phyloP scores from a whole-genome alignment of 1,140 invertebrate genomes.

The Hesperophylax magnus region DNA sequence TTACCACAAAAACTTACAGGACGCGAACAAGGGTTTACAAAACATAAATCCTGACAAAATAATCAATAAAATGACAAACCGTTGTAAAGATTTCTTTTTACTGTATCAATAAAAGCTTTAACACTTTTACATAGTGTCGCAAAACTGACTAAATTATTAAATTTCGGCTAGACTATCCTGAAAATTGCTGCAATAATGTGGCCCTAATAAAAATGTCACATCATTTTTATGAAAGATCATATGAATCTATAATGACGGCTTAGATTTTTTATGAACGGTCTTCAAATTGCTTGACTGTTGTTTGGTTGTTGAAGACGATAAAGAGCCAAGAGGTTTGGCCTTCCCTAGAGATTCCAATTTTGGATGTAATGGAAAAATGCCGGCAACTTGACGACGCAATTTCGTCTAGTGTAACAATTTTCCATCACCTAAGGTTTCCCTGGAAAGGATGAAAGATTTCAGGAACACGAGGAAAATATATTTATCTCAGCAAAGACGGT shows the following conservation, averaged over 20 bases:
- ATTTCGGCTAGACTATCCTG: not conserved
- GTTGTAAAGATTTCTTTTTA: not conserved
- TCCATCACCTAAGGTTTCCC: constrained; percentile 15
- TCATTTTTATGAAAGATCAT: too few species aligned
- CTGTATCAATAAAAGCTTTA: not conserved
- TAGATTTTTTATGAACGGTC: too few species aligned
- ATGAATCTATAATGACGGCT: too few species aligned
- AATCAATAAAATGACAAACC: too few species aligned
- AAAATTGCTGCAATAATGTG: not conserved
- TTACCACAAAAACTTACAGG: not conserved
- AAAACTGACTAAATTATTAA: not conserved
- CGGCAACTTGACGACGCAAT: constrained; percentile 46
- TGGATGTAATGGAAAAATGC: constrained; percentile 53
- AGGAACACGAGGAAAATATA: not conserved
- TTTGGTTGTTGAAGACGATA: not conserved
- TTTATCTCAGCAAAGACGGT: not conserved
- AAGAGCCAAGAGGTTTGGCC: constrained; percentile 2
- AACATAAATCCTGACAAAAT: too few species aligned
- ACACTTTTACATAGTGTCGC: not conserved
- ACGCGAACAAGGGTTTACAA: too few species aligned
- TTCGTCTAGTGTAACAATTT: constrained; percentile 33
- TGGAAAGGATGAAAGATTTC: not conserved
- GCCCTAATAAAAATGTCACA: too few species aligned
- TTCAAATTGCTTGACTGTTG: too few species aligned
- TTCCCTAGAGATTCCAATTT: constrained; percentile 54